Percentiles rank a stretch among this genome's conserved stretches.
Evolutionary conservation across 2,888 invertebrate species (phyloP).

Genomic region (Drosophila mulleri): DNA sequence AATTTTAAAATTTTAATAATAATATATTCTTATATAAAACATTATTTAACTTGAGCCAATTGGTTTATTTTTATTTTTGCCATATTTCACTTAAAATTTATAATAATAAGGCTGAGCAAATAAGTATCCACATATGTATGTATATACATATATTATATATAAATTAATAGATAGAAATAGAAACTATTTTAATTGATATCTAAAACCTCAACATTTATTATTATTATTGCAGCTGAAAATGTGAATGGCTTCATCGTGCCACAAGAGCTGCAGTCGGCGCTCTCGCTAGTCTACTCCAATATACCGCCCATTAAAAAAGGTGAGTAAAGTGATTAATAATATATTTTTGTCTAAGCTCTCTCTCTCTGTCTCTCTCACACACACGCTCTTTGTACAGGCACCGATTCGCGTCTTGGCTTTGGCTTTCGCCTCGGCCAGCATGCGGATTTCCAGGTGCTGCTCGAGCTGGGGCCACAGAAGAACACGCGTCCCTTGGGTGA

Average conservation of each 20-base stretch:
- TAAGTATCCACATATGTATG: not conserved
- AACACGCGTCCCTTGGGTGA: conserved; percentile 89
- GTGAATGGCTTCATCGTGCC: conserved; percentile 89
- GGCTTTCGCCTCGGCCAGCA: conserved; percentile 93
- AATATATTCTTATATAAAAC: no score
- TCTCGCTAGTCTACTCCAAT: conserved; percentile 93
- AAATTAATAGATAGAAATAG: not conserved
- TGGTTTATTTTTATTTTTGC: not conserved
- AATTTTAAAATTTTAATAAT: no score
- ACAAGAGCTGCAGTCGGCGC: conserved; percentile 91
- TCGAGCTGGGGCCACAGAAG: conserved; percentile 92
- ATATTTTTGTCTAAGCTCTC: not conserved
- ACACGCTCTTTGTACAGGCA: conserved; percentile 86
- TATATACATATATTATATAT: not conserved
- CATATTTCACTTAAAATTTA: no score
- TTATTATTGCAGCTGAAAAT: conserved; percentile 48
- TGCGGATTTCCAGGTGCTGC: conserved; percentile 91
- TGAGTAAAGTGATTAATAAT: conserved; percentile 69
- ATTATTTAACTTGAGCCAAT: not conserved
- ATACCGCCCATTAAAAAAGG: conserved; percentile 95
- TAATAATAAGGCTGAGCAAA: not conserved
- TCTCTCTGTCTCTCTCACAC: not conserved
- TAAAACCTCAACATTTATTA: no score
- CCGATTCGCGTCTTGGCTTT: conserved; percentile 91
- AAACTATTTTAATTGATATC: not conserved